Percentiles rank a stretch among this genome's conserved stretches.
Evolutionary conservation across 1,140 invertebrate genomes (phyloP).

Genomic region (Andrena cerasifolii): DNA sequence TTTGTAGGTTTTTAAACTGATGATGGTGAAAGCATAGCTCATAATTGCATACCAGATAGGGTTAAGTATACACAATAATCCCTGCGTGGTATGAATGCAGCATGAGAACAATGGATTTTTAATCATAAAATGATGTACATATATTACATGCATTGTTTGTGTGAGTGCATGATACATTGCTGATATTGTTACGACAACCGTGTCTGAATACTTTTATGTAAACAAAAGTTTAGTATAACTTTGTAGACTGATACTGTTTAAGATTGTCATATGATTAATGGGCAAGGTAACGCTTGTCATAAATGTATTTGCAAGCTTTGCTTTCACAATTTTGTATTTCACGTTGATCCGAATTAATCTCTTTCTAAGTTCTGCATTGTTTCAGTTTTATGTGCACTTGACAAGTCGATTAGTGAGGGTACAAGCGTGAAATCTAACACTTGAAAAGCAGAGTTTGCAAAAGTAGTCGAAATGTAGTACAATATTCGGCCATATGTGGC

Average conservation of each 20-base stretch:
- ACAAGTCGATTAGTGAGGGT: not conserved
- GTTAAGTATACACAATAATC: constrained; percentile 38
- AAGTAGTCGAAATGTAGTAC: constrained; percentile 78
- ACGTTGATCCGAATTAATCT: constrained; percentile 14
- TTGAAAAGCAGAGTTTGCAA: constrained; percentile 69
- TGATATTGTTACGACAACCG: constrained; percentile 68
- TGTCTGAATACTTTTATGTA: constrained; percentile 63
- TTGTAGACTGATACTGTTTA: constrained; percentile 80
- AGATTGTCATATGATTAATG: constrained; percentile 74
- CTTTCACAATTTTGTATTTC: constrained; percentile 46
- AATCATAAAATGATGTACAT: constrained; percentile 72
- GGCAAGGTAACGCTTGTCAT: constrained; percentile 60
- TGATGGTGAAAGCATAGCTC: constrained; percentile 34
- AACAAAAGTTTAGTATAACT: constrained; percentile 76
- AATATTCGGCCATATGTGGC: constrained; percentile 69
- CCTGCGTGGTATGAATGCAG: constrained; percentile 68
- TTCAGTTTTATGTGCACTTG: not conserved
- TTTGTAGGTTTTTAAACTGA: constrained; percentile 53
- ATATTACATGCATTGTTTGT: constrained; percentile 71
- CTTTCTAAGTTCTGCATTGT: not conserved
- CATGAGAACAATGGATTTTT: constrained; percentile 64
- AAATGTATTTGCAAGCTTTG: constrained; percentile 70
- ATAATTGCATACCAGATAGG: constrained; percentile 59
- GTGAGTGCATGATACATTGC: constrained; percentile 71
- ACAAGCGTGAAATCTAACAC: constrained; percentile 36